Percentiles rank a stretch among this genome's conserved stretches.
These are phyloP conservation scores for Trichechus manatus DNA, from an alignment of 2,113 vertebrate species.

Conservation along the genomic window DNA sequence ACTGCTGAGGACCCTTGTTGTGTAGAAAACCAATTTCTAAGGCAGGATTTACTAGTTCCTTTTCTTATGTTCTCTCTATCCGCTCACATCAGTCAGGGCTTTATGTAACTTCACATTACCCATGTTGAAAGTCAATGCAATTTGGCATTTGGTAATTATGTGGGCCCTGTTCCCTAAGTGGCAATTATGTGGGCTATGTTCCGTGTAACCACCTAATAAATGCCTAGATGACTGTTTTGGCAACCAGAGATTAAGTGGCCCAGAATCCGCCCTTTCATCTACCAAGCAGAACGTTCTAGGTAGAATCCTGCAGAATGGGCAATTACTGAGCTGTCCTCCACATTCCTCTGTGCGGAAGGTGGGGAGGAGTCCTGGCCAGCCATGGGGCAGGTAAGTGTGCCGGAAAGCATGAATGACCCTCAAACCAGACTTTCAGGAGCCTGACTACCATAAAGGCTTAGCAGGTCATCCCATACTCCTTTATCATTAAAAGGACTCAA, in stretches of 20 bases:
- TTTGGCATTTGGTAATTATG: slow-evolving; percentile 11
- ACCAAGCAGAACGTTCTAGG: slow-evolving; percentile 64
- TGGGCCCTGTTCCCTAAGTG: background rate
- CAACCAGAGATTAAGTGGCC: slow-evolving; percentile 33
- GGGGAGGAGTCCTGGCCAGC: background rate
- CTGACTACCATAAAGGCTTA: background rate
- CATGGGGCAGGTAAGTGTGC: background rate
- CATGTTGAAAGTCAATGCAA: background rate
- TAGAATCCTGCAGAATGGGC: slow-evolving; percentile 24
- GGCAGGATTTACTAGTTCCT: background rate
- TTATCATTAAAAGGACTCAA: background rate
- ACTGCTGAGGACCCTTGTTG: background rate
- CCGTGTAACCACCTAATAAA: slow-evolving; percentile 50
- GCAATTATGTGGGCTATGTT: slow-evolving; percentile 58
- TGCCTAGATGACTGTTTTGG: slow-evolving; percentile 33
- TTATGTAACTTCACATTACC: background rate
- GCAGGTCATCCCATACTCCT: background rate
- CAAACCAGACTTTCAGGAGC: background rate
- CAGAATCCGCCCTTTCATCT: slow-evolving; percentile 65
- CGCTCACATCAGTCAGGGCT: background rate
- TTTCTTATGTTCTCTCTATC: background rate
- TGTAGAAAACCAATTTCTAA: background rate
- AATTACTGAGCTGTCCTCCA: background rate
- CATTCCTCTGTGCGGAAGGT: background rate
- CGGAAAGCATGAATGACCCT: background rate